Percentiles rank a stretch among this genome's conserved stretches.
These are phyloP conservation scores for Lasius platythorax DNA, from an alignment of 2,888 invertebrate species.

Conservation along the genomic window DNA sequence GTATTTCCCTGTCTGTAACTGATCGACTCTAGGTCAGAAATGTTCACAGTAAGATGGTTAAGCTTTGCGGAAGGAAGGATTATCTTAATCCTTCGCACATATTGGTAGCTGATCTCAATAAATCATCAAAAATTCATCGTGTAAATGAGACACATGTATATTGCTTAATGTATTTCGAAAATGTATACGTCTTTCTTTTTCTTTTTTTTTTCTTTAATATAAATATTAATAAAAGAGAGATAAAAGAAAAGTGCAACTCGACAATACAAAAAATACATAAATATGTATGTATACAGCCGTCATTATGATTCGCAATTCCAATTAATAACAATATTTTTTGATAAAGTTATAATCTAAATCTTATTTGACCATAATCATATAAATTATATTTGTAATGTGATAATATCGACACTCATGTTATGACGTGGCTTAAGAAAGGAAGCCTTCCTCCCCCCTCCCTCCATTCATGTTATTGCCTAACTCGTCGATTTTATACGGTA, in stretches of 20 bases:
- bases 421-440: conserved; percentile 58
- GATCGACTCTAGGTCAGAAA: conserved; percentile 21
- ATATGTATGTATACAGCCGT: neutral
- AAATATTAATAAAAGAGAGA: neutral
- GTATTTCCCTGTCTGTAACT: conserved; percentile 60
- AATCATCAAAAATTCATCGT: neutral
- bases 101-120: neutral
- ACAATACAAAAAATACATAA: neutral
- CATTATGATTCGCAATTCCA: neutral
- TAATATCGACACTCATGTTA: conserved; percentile 56
- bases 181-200: no score
- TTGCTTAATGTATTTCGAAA: neutral
- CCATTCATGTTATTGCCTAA: conserved; percentile 38
- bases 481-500: conserved; percentile 70
- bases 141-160: neutral
- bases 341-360: neutral
- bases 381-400: neutral
- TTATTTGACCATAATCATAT: neutral
- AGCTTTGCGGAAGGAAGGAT: conserved; percentile 54
- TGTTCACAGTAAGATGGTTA: conserved; percentile 39
- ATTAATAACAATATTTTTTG: neutral
- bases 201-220: neutral
- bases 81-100: conserved; percentile 5
- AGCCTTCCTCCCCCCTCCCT: neutral
- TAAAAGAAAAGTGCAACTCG: neutral